These are phyloP conservation scores for Oophaga sylvatica DNA, from an alignment of 2,797 vertebrate species.

Conservation along the genomic window DNA sequence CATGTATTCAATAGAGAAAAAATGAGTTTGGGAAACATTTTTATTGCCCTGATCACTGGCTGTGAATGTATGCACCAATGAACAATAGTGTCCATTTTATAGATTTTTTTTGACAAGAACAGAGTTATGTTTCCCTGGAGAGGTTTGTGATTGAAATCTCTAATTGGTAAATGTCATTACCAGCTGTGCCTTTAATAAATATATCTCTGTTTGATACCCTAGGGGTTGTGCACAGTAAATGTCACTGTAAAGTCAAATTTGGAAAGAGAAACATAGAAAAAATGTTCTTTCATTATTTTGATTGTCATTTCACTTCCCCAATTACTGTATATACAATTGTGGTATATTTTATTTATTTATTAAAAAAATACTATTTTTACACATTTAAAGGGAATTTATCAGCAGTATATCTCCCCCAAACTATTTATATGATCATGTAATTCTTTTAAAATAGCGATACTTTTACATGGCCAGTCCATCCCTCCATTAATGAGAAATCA, in stretches of 20 bases:
- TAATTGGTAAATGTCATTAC: slow-evolving; percentile 30
- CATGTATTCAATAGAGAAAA: neutral
- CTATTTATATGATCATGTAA: too few relatives aligned
- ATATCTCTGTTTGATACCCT: neutral
- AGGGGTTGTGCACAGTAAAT: neutral
- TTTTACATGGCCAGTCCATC: too few relatives aligned
- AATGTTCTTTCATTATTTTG: neutral
- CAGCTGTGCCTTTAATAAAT: slow-evolving; percentile 42
- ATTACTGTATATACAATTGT: too few relatives aligned
- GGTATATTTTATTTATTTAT: too few relatives aligned
- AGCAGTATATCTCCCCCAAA: too few relatives aligned
- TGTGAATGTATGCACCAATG: slow-evolving; percentile 20
- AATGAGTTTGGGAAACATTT: neutral
- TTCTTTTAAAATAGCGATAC: too few relatives aligned
- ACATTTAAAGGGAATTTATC: too few relatives aligned
- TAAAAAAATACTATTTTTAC: too few relatives aligned
- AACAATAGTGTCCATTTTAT: neutral
- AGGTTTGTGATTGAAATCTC: slow-evolving; percentile 12
- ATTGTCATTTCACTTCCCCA: too few relatives aligned
- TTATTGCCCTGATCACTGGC: neutral
- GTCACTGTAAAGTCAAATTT: slow-evolving; percentile 6
- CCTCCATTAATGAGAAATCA: too few relatives aligned
- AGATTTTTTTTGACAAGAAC: neutral
- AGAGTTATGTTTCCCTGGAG: slow-evolving; percentile 4
- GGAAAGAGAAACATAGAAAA: neutral